These are phyloP conservation scores for Arvicanthis niloticus DNA, from an alignment of 2,113 vertebrate species.

Conservation along the genomic window DNA sequence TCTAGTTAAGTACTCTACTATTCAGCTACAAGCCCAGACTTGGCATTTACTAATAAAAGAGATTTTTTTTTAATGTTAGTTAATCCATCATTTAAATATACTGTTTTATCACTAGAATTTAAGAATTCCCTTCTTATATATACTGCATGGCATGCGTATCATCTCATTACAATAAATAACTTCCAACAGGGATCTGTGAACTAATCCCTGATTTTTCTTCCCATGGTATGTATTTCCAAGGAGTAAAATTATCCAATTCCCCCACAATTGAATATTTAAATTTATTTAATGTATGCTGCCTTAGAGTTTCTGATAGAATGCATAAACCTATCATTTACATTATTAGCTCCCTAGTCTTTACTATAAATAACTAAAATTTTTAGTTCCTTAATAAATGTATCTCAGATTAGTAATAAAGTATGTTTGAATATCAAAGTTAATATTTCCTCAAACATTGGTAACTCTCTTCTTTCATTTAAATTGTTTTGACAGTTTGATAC, in stretches of 20 bases:
- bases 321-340: background rate
- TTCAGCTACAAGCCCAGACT: background rate
- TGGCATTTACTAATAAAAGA: background rate
- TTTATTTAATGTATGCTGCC: background rate
- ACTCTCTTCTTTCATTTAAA: too few relatives aligned
- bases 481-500: background rate
- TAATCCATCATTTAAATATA: constrained; percentile 12
- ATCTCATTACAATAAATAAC: background rate
- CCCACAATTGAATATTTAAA: constrained; percentile 17
- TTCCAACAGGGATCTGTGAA: background rate
- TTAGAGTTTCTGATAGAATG: background rate
- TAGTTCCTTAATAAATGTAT: background rate
- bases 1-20: background rate
- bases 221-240: background rate
- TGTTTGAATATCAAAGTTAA: background rate
- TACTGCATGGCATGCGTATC: background rate
- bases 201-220: background rate
- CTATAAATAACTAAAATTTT: background rate
- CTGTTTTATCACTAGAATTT: constrained; percentile 12
- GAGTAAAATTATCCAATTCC: background rate
- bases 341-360: background rate
- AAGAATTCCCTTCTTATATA: background rate
- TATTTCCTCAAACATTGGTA: background rate
- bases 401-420: background rate
- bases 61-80: background rate